phyloP scores from a whole-genome alignment of 1,140 invertebrate genomes.

The Lithobius niger region DNA sequence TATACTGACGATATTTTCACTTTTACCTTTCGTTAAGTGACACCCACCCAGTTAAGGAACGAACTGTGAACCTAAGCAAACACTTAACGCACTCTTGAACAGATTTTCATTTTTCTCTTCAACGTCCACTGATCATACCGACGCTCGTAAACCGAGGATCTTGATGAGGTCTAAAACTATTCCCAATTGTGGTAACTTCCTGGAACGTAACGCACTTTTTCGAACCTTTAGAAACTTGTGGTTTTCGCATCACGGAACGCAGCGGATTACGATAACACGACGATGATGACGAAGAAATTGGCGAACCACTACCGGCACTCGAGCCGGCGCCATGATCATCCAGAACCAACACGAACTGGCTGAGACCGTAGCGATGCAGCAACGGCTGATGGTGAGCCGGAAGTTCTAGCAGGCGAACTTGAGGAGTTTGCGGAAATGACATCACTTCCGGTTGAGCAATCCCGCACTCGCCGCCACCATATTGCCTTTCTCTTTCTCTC shows the following conservation, averaged over 20 bases:
- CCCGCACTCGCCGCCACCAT: background rate
- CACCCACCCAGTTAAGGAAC: too few relatives aligned
- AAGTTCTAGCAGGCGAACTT: background rate
- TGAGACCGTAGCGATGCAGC: background rate
- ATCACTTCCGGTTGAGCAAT: background rate
- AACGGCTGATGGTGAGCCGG: background rate
- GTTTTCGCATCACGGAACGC: background rate
- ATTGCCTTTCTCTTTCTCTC: background rate
- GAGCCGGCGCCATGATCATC: background rate
- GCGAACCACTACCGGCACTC: background rate
- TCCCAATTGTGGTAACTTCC: background rate
- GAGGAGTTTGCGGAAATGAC: background rate
- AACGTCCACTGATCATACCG: too few relatives aligned
- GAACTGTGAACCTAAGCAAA: too few relatives aligned
- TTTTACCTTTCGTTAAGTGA: too few relatives aligned
- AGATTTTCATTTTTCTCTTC: too few relatives aligned
- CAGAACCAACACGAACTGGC: background rate
- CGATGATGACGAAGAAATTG: too few relatives aligned
- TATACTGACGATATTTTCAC: too few relatives aligned
- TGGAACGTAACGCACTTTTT: background rate
- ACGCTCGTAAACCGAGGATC: too few relatives aligned
- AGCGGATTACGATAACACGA: background rate
- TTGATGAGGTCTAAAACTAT: too few relatives aligned
- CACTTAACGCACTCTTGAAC: too few relatives aligned
- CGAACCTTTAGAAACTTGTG: background rate